A percentile compares a stretch with the other conserved stretches of the same genome.
These are phyloP conservation scores for Drosophila quadrilineata DNA, from an alignment of 1,140 invertebrate genomes.

Conservation along the genomic window DNA sequence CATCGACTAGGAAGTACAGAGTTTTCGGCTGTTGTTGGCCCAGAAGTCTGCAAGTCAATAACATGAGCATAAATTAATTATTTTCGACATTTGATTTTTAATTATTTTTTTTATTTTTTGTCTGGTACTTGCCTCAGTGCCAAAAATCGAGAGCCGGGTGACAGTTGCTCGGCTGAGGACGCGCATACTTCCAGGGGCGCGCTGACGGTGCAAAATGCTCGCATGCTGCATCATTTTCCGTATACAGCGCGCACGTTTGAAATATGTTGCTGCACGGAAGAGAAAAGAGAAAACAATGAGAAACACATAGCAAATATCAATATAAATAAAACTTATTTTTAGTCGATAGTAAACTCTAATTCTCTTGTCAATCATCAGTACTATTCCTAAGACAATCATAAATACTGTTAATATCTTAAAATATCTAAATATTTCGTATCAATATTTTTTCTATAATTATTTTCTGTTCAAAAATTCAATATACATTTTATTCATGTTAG, in stretches of 20 bases:
- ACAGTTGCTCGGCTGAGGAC: slow-evolving; percentile 81
- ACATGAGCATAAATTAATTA: no score
- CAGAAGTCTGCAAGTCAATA: slow-evolving; percentile 60
- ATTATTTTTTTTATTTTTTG: no score
- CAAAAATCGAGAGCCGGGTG: slow-evolving; percentile 81
- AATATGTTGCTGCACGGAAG: slow-evolving; percentile 61
- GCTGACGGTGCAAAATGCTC: slow-evolving; percentile 82
- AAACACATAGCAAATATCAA: neutral
- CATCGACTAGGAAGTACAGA: slow-evolving; percentile 84
- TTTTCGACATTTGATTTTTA: no score
- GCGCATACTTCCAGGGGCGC: slow-evolving; percentile 82
- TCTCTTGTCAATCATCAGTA: no score
- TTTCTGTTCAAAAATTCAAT: no score
- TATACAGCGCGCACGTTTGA: slow-evolving; percentile 77
- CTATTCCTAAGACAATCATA: no score
- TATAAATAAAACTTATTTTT: no score
- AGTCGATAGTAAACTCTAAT: no score
- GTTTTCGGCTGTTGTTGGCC: slow-evolving; percentile 81
- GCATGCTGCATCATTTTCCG: slow-evolving; percentile 82
- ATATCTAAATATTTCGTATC: no score
- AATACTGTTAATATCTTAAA: no score
- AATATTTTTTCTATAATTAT: no score
- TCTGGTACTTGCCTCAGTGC: slow-evolving; percentile 67
- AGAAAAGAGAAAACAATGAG: neutral
- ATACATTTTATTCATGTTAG: no score